These are phyloP conservation scores for Nymphalis urticae DNA, from an alignment of 2,888 invertebrate genomes.

Conservation along the genomic window DNA sequence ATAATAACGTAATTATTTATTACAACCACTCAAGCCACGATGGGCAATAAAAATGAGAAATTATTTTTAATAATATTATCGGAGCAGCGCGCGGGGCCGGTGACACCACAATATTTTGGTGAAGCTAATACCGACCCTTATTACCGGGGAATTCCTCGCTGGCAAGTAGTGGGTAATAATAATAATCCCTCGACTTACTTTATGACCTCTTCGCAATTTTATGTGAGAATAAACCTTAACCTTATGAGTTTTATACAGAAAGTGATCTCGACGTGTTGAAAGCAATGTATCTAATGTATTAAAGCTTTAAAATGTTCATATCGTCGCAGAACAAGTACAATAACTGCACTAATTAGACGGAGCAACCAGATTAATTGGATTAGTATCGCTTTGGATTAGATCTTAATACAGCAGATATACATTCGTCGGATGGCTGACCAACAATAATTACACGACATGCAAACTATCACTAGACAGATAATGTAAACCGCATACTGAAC, in stretches of 20 bases:
- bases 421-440: conserved; percentile 34
- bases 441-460: conserved; percentile 33
- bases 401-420: not conserved
- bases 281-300: not conserved
- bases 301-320: not conserved
- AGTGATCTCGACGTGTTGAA: conserved; percentile 6
- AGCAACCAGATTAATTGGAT: too few species aligned
- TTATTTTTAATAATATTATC: conserved; percentile 79
- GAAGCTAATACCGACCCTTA: conserved; percentile 62
- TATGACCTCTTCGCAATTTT: conserved; percentile 64
- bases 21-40: conserved; percentile 41
- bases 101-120: conserved; percentile 71
- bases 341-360: too few species aligned
- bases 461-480: conserved; percentile 25
- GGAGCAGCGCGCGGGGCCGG: conserved; percentile 48
- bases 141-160: conserved; percentile 67
- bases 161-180: conserved; percentile 63
- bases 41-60: conserved; percentile 80
- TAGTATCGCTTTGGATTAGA: not conserved
- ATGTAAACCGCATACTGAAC: conserved; percentile 34
- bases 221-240: conserved; percentile 57
- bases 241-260: conserved; percentile 40
- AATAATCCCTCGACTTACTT: conserved; percentile 66
- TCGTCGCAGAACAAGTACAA: too few species aligned
- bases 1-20: conserved; percentile 62